phyloP scores from a whole-genome alignment of 1,140 invertebrate genomes.

The Drosophila arizonae region DNA sequence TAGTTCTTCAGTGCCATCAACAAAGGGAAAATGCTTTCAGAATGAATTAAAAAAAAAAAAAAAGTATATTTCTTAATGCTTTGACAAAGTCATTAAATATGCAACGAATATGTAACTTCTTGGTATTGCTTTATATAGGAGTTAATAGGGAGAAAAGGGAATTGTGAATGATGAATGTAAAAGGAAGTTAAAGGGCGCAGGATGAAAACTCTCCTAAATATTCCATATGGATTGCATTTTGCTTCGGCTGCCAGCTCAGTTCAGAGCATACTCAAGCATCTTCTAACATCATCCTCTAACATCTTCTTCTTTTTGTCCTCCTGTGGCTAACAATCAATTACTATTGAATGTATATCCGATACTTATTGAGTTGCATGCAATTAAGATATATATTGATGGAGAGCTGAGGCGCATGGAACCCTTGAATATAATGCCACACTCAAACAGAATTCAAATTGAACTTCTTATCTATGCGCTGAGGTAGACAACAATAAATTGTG shows the following conservation, averaged over 20 bases:
- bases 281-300: no score
- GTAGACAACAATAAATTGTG: conserved; percentile 77
- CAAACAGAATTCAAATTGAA: conserved; percentile 66
- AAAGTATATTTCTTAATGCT: background rate
- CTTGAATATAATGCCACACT: conserved; percentile 23
- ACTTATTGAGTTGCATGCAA: conserved; percentile 51
- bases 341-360: conserved; percentile 13
- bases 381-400: conserved; percentile 63
- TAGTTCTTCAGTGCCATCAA: conserved; percentile 34
- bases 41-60: background rate
- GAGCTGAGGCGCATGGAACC: conserved; percentile 28
- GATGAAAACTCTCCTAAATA: no score
- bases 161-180: no score
- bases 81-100: conserved; percentile 9
- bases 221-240: no score
- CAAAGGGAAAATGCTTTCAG: background rate
- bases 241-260: no score
- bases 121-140: no score
- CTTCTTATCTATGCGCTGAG: conserved; percentile 71
- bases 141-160: no score
- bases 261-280: no score
- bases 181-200: no score
- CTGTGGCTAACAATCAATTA: conserved; percentile 9
- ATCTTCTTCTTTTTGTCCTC: no score
- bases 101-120: no score